Evolutionary conservation across 2,113 vertebrate species (phyloP).

Genomic region (Dasyornis broadbenti): DNA sequence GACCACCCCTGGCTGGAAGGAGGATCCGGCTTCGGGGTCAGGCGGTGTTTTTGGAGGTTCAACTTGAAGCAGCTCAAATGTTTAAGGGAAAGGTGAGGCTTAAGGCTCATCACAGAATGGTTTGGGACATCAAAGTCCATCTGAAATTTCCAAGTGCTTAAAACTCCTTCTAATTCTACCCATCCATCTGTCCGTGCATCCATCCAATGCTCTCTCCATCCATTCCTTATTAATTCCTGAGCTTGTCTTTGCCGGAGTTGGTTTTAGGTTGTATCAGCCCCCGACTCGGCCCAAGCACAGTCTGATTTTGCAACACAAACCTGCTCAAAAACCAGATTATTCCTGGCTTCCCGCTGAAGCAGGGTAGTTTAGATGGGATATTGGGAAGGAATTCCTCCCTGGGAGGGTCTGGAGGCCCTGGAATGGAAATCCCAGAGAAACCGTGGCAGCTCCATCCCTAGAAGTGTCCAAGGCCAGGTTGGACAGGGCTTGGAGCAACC

Average conservation of each 20-base stretch:
- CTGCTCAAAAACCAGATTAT: neutral
- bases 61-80: rapidly evolving
- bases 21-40: neutral
- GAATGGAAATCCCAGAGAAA: neutral
- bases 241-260: neutral
- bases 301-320: neutral
- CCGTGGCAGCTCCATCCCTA: neutral
- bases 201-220: neutral
- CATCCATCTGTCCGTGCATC: neutral
- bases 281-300: neutral
- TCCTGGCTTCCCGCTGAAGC: neutral
- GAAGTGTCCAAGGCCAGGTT: neutral
- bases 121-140: neutral
- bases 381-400: neutral
- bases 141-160: neutral
- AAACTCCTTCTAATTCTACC: neutral
- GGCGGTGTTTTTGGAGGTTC: neutral
- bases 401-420: neutral
- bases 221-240: neutral
- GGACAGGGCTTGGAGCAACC: neutral
- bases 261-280: neutral
- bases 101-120: neutral
- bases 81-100: neutral
- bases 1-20: neutral
- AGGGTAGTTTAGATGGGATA: neutral